Base-by-base conservation (phyloP, 2,888 invertebrate genomes). In the Drosophila quinaria region DNA sequence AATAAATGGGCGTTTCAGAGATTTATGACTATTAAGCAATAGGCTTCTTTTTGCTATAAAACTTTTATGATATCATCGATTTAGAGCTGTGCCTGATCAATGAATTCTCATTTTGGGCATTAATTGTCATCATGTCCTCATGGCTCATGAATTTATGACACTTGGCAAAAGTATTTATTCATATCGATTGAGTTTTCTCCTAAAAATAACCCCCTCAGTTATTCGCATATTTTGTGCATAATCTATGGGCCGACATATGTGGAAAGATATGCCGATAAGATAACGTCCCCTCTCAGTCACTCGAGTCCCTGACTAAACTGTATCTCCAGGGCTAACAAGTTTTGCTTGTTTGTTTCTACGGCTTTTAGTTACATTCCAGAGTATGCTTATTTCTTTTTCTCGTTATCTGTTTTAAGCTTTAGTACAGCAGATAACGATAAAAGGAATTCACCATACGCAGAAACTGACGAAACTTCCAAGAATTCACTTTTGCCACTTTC, bases 361-460 rank as follows among this genome's bases (percentile, higher is more conserved):
- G 50, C 37, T 37, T 50, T 35, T 44, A 52, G 29, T 51, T 62
- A 58, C 61, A 70, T 59, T 70, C 35, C 64, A 41, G 31, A 33
- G n/a, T 64, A 37, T 64, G 46, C 47, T 56, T 25, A 31, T 31
- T 25, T 61, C 51, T 13, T 6, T 44, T 33, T 13, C 25, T n/a
- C 42, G 44, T 56, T 79, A 81, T 85, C 76, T 47, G 56, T 25
- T 42, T 64, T 47, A 75, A 76, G 82, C 76, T 69, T 64, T 60
- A 63, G 39, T 65, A 73, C 64, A 67, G 54, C 60, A 78, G 63
- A 80, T 80, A 63, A 70, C 83, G 89, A 83, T 81, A 78, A 75
- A 80, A 67, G 69, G 81, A 83, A 84, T 83, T 84, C 84, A 84
- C 84, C 84, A 84, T 82, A 86, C 72, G 56, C 62, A 76, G 29